These are phyloP conservation scores for Trididemnum nubilum DNA, from an alignment of 23 tunicate species.

Conservation along the genomic window DNA sequence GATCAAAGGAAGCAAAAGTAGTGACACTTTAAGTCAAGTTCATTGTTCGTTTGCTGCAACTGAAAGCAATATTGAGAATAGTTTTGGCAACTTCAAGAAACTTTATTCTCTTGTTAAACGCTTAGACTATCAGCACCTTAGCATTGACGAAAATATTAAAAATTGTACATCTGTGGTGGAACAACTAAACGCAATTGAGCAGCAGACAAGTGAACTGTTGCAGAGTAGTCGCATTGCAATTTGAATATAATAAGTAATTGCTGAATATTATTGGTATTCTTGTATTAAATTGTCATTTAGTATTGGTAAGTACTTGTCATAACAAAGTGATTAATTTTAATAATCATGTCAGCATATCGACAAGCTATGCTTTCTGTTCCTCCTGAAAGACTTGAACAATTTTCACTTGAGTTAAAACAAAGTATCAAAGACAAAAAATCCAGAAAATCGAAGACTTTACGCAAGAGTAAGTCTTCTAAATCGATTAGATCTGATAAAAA, in stretches of 20 bases:
- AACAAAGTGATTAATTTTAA: too few relatives aligned
- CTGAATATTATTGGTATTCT: too few relatives aligned
- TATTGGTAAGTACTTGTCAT: too few relatives aligned
- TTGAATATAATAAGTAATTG: neutral
- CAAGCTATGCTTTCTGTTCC: constrained; percentile 85
- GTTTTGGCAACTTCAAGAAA: constrained; percentile 49
- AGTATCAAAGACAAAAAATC: constrained; percentile 57
- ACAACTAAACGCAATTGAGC: constrained; percentile 42
- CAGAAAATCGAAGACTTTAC: constrained; percentile 19
- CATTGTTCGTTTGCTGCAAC: constrained; percentile 50
- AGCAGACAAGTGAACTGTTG: neutral
- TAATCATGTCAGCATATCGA: constrained; percentile 72
- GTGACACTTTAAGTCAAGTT: constrained; percentile 49
- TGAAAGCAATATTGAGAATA: constrained; percentile 53
- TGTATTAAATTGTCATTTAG: too few relatives aligned
- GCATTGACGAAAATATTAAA: constrained; percentile 50
- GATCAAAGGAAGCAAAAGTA: constrained; percentile 62
- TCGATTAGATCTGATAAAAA: neutral
- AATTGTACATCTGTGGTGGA: constrained; percentile 22
- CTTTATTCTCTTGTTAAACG: constrained; percentile 51
- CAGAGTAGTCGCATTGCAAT: neutral
- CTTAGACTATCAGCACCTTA: constrained; percentile 72
- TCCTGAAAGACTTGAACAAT: constrained; percentile 83
- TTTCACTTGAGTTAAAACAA: constrained; percentile 65
- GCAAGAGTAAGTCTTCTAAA: constrained; percentile 31